phyloP scores from a whole-genome alignment of 2,113 vertebrate genomes.

The Proterorhinus semilunaris region DNA sequence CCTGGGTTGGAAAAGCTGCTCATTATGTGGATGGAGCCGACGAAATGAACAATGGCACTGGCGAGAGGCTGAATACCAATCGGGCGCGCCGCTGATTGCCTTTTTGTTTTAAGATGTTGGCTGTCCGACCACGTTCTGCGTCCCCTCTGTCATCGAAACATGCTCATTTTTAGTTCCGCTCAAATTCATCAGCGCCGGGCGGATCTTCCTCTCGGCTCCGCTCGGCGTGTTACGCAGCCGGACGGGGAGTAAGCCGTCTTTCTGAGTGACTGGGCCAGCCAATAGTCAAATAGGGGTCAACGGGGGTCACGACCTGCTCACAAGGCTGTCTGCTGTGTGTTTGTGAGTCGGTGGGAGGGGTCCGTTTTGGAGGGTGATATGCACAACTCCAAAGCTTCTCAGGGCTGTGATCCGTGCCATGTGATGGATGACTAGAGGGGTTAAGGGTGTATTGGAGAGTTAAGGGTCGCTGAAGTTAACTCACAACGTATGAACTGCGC shows the following conservation, averaged over 20 bases:
- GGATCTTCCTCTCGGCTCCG: conserved; percentile 12
- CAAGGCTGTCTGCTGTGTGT: conserved; percentile 51
- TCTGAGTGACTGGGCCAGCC: conserved; percentile 48
- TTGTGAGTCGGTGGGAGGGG: conserved; percentile 25
- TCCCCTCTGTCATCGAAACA: conserved; percentile 33
- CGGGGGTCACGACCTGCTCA: conserved; percentile 49
- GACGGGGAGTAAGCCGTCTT: conserved; percentile 30
- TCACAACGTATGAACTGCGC: conserved; percentile 26
- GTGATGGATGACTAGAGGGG: conserved; percentile 68
- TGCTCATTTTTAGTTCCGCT: conserved; percentile 18
- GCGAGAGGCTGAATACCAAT: conserved; percentile 62
- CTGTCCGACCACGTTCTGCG: conserved; percentile 36
- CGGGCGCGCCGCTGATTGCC: conserved; percentile 47
- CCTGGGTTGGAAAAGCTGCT: conserved; percentile 63
- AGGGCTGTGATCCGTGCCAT: conserved; percentile 58
- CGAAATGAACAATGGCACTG: conserved; percentile 69
- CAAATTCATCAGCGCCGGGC: conserved; percentile 13
- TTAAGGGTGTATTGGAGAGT: conserved; percentile 51
- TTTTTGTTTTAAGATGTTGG: conserved; percentile 59
- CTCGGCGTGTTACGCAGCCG: conserved; percentile 9
- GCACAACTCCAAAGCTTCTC: conserved; percentile 55
- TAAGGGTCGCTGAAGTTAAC: conserved; percentile 48
- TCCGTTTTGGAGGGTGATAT: conserved; percentile 19
- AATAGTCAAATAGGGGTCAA: conserved; percentile 62
- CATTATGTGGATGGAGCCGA: conserved; percentile 60